These are phyloP conservation scores for Brenthis ino DNA, from an alignment of 2,888 invertebrate genomes.

Conservation along the genomic window DNA sequence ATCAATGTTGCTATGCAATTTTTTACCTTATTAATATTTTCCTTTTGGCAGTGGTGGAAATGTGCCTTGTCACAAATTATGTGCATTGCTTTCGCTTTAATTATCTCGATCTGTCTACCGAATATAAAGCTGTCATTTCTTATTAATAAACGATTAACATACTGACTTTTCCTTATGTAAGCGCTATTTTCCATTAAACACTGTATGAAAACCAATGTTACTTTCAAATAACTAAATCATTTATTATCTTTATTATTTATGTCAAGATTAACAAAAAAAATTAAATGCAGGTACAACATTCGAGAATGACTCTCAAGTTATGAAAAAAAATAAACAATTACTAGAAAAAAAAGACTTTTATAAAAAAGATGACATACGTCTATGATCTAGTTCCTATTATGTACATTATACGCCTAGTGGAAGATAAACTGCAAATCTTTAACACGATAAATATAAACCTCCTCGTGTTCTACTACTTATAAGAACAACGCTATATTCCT, in stretches of 20 bases:
- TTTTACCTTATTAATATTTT: slow-evolving; percentile 61
- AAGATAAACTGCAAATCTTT: slow-evolving; percentile 82
- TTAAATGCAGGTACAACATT: slow-evolving; percentile 83
- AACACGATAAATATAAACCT: slow-evolving; percentile 74
- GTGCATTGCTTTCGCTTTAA: slow-evolving; percentile 59
- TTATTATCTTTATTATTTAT: slow-evolving; percentile 75
- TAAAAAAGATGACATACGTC: slow-evolving; percentile 71
- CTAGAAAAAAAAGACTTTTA: slow-evolving; percentile 71
- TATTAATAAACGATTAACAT: slow-evolving; percentile 70
- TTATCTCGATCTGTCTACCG: slow-evolving; percentile 65
- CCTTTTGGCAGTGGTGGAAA: slow-evolving; percentile 81
- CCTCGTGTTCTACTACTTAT: slow-evolving; percentile 69
- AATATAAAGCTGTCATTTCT: slow-evolving; percentile 79
- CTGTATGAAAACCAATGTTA: slow-evolving; percentile 63
- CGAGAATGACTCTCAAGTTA: slow-evolving; percentile 81
- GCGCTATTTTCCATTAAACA: slow-evolving; percentile 56
- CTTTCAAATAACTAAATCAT: slow-evolving; percentile 72
- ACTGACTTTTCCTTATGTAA: slow-evolving; percentile 77
- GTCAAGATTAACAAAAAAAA: slow-evolving; percentile 79
- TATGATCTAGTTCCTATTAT: slow-evolving; percentile 73
- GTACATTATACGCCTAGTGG: slow-evolving; percentile 78
- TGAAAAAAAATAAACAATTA: slow-evolving; percentile 75
- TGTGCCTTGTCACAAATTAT: slow-evolving; percentile 80
- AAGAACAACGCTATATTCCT: slow-evolving; percentile 74
- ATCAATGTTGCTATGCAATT: slow-evolving; percentile 64